Percentiles rank a stretch among this genome's conserved stretches.
These are phyloP conservation scores for Lycopodina hypogea DNA, from an alignment of 37 sponge, comb jelly and placozoan genomes.

Conservation along the genomic window DNA sequence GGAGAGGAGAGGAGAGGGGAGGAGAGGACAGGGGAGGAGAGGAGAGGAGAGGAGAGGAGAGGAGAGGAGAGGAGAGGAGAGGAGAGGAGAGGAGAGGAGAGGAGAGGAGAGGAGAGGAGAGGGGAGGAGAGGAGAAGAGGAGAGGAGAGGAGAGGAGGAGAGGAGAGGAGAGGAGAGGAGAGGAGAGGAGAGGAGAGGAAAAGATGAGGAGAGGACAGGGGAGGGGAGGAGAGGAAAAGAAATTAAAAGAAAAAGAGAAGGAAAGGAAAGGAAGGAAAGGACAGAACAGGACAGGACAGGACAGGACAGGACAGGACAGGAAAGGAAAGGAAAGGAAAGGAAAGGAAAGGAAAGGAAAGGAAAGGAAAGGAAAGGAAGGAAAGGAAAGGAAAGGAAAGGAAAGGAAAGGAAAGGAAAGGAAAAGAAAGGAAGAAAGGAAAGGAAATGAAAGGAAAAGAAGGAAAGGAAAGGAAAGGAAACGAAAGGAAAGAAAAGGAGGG, in stretches of 20 bases:
- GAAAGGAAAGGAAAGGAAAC: neutral
- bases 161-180: neutral
- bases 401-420: neutral
- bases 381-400: neutral
- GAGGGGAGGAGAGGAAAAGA: neutral
- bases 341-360: neutral
- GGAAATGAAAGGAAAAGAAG: neutral
- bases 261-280: neutral
- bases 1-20: neutral
- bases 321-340: neutral
- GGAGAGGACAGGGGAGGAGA: neutral
- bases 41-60: neutral
- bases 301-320: neutral
- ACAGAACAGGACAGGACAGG: neutral
- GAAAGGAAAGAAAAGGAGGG: slow-evolving; percentile 3
- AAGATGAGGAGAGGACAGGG: neutral
- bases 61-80: neutral
- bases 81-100: neutral
- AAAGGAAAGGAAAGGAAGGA: neutral
- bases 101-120: neutral
- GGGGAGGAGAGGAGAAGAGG: neutral
- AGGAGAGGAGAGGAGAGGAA: neutral
- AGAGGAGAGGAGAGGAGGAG: neutral
- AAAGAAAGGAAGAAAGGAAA: neutral
- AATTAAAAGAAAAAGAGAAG: neutral